Percentiles rank a stretch among this genome's conserved stretches.
These are phyloP conservation scores for Zaprionus davidi DNA, from an alignment of 1,140 invertebrate genomes.

Conservation along the genomic window DNA sequence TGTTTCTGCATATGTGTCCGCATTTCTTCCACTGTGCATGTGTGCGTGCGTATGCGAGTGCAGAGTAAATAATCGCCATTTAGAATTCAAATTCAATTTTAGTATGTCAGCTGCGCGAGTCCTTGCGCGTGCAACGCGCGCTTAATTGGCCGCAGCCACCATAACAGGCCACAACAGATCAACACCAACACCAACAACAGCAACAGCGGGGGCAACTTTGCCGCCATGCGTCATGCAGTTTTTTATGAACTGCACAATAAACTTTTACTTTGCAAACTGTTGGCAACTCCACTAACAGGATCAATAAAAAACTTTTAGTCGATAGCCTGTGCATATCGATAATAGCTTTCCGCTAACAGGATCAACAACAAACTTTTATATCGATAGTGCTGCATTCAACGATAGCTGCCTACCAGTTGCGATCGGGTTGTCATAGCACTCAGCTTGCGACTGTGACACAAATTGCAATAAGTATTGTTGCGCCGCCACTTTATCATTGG, in stretches of 20 bases:
- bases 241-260: too few relatives aligned
- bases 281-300: neutral
- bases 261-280: too few relatives aligned
- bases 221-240: too few relatives aligned
- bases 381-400: neutral
- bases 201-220: neutral
- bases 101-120: slow-evolving; percentile 20
- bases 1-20: slow-evolving; percentile 17
- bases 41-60: slow-evolving; percentile 30
- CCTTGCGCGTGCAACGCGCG: slow-evolving; percentile 41
- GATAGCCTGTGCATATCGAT: neutral
- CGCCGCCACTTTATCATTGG: neutral
- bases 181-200: slow-evolving; percentile 17
- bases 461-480: neutral
- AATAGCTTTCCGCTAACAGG: neutral
- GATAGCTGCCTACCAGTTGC: neutral
- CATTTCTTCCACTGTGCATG: slow-evolving; percentile 1
- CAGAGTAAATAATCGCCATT: slow-evolving; percentile 70
- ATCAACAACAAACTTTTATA: neutral
- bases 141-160: slow-evolving; percentile 61
- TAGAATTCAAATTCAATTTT: slow-evolving; percentile 76
- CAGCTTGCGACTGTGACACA: slow-evolving; percentile 15
- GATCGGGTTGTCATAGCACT: slow-evolving; percentile 2
- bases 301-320: neutral
- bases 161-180: slow-evolving; percentile 39